Evolutionary conservation across 2,888 invertebrate species (phyloP), one percentile per base, ranked within the genome.

Genomic region (Rhorus exstirpatorius): DNA sequence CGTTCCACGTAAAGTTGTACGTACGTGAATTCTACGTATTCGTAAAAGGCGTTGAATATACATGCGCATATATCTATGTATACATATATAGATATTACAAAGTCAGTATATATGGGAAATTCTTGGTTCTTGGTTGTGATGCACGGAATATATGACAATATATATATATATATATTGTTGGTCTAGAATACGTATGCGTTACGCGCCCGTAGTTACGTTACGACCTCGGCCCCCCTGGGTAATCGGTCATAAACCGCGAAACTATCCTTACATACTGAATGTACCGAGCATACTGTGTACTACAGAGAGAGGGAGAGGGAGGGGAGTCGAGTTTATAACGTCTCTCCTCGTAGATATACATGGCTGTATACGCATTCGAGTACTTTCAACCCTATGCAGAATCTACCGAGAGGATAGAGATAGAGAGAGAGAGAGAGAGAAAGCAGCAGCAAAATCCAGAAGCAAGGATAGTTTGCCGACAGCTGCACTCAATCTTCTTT

Each of bases 401-500:
- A 78, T 55, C 51, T 63, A 74, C 63, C 74, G 26, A 74, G 74
- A 74, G 74, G 7, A 38, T 4, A 31, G 46, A 24, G 24, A 51
- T 19, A 61, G 41, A 31, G 14, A 63, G 61, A 70, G 61, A 70
- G 17, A 46, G 55, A 31, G 19, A 21, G 68, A 31, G 51, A 26
- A 61, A 75, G 60, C 44, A 74, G 63, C 46, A 21, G 35, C 68
- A 51, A 38, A 76, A 81, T 60, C 55, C 77, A 75, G 75, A 75
- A 79, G 82, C 75, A 35, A 41, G 61, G 51, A 77, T 26, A 63
- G 79, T 67, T 67, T 38, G 51, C 68, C 86, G 83, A 87, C 91
- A 91, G 88, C 90, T 91, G 91, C 90, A 86, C 87, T 90, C 90
- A 87, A 91, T 90, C 89, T 91, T 89, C 90, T 91, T 90, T 90